Evolutionary conservation across 2,797 vertebrate genomes (phyloP).

Genomic region (Chromis chromis): DNA sequence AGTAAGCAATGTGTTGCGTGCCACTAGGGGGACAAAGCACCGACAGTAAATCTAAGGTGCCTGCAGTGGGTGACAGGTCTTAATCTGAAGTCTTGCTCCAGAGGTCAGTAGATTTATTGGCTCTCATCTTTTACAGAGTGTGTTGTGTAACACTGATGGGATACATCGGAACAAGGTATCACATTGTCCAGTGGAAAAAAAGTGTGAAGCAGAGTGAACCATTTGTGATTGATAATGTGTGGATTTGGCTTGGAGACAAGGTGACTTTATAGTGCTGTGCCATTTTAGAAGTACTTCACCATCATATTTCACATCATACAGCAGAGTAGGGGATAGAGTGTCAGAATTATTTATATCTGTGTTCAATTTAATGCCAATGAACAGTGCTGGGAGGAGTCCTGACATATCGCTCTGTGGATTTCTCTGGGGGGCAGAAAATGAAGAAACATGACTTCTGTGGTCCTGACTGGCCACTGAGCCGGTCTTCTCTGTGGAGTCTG

Average conservation of each 20-base stretch:
- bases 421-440: neutral
- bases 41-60: conserved; percentile 61
- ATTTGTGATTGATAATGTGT: conserved; percentile 66
- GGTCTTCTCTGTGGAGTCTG: neutral
- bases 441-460: neutral
- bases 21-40: conserved; percentile 33
- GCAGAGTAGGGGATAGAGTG: conserved; percentile 14
- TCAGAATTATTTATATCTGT: conserved; percentile 44
- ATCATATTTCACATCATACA: conserved; percentile 41
- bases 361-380: conserved; percentile 33
- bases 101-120: conserved; percentile 76
- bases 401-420: conserved; percentile 20
- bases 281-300: conserved; percentile 47
- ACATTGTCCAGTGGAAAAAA: conserved; percentile 35
- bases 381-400: conserved; percentile 19
- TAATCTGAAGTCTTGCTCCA: conserved; percentile 72
- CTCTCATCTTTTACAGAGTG: conserved; percentile 67
- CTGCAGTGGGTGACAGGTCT: conserved; percentile 59
- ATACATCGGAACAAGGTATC: conserved; percentile 59
- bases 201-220: conserved; percentile 35
- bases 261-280: conserved; percentile 53
- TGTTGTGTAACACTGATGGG: conserved; percentile 66
- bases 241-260: conserved; percentile 60
- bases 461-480: neutral
- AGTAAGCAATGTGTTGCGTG: conserved; percentile 42